phyloP scores from a whole-genome alignment of 1,140 invertebrate species.

The Bilobella aurantiaca region DNA sequence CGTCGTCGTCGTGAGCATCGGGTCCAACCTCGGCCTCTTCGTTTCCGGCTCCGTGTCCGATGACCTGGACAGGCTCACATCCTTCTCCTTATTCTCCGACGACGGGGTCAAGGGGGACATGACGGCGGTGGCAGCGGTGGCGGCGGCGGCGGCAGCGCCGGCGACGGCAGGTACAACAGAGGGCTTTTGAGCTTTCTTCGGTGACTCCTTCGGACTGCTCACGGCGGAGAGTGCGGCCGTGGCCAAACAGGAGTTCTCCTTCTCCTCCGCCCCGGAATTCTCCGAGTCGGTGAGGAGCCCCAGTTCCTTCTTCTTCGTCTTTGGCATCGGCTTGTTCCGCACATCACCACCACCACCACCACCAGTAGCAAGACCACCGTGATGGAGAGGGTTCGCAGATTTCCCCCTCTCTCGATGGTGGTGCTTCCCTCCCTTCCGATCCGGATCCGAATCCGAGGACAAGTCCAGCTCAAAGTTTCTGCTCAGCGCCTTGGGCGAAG shows the following conservation, averaged over 20 bases:
- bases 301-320: constrained; percentile 22
- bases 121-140: constrained; percentile 9
- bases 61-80: constrained; percentile 13
- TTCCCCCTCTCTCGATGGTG: too few relatives aligned
- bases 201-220: constrained; percentile 3
- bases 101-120: constrained; percentile 27
- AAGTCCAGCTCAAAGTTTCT: constrained; percentile 21
- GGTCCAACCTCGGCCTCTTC: constrained; percentile 28
- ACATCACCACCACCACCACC: too few relatives aligned
- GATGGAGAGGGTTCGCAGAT: too few relatives aligned
- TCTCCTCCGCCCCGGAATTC: constrained; percentile 28
- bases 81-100: constrained; percentile 30
- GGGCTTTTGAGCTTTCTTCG: constrained; percentile 23
- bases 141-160: neutral
- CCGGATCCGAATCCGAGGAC: constrained; percentile 32
- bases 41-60: constrained; percentile 30
- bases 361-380: too few relatives aligned
- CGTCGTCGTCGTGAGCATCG: too few relatives aligned
- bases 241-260: constrained; percentile 27
- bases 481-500: constrained; percentile 31
- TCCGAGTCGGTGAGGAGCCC: constrained; percentile 24
- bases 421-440: too few relatives aligned
- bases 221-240: too few relatives aligned
- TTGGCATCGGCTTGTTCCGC: constrained; percentile 18
- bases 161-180: constrained; percentile 13